phyloP scores from a whole-genome alignment of 2,797 vertebrate genomes.

The Steatocranus sp. region DNA sequence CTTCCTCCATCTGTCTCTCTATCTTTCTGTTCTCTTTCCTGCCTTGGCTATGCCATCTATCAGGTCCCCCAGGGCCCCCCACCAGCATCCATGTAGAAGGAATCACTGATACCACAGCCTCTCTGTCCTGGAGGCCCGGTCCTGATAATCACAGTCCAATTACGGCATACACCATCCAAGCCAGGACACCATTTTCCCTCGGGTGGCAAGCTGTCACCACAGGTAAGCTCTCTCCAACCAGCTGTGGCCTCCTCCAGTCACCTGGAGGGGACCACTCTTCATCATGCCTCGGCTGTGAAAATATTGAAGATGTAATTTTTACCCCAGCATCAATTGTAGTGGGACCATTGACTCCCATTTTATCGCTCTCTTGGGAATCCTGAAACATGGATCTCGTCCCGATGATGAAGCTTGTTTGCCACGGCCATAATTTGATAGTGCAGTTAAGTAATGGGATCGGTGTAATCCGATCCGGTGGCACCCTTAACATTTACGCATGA shows the following conservation, averaged over 20 bases:
- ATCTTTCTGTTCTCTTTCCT: conserved; percentile 23
- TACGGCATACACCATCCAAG: conserved; percentile 90
- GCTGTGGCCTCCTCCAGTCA: conserved; percentile 56
- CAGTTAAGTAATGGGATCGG: conserved; percentile 35
- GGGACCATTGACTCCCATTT: conserved; percentile 56
- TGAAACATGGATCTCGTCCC: conserved; percentile 38
- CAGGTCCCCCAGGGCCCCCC: conserved; percentile 94
- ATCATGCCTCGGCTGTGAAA: conserved; percentile 38
- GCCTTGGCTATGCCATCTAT: conserved; percentile 44
- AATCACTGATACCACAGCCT: conserved; percentile 91
- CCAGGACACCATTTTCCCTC: conserved; percentile 94
- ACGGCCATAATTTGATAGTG: conserved; percentile 47
- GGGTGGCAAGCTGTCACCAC: conserved; percentile 97
- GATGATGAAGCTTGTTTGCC: conserved; percentile 44
- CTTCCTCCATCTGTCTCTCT: conserved; percentile 10
- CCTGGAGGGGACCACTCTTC: conserved; percentile 24
- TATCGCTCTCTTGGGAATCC: conserved; percentile 53
- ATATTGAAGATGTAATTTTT: conserved; percentile 64
- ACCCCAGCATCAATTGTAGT: conserved; percentile 34
- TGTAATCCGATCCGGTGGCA: conserved; percentile 33
- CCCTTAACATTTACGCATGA: conserved; percentile 19
- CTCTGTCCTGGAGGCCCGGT: conserved; percentile 95
- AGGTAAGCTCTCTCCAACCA: conserved; percentile 81
- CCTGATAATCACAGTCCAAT: conserved; percentile 98
- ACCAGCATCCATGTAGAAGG: conserved; percentile 90